phyloP scores from a whole-genome alignment of 2,797 vertebrate genomes.

The Gymnoscopelus braueri region DNA sequence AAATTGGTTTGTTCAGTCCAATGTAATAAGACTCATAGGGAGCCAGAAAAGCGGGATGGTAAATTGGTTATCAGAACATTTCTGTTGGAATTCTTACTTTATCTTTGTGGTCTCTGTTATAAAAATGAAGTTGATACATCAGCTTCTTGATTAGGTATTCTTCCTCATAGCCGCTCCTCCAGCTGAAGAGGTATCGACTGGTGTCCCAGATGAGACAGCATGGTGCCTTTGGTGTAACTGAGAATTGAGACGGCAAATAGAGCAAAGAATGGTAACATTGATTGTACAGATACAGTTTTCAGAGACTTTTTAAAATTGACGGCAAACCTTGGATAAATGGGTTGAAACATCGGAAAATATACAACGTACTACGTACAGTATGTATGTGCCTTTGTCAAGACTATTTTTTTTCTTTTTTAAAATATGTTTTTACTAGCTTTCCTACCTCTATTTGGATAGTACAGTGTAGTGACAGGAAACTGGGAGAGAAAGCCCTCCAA shows the following conservation, averaged over 20 bases:
- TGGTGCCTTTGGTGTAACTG: constrained; percentile 76
- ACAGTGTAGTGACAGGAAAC: too few relatives aligned
- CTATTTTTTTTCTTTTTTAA: too few relatives aligned
- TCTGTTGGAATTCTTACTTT: constrained; percentile 42
- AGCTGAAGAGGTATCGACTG: constrained; percentile 62
- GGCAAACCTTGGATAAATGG: not conserved
- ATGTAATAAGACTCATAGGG: too few relatives aligned
- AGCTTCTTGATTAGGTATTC: not conserved
- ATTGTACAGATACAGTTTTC: not conserved
- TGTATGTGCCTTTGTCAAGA: too few relatives aligned
- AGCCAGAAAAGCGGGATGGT: too few relatives aligned
- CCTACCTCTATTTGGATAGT: too few relatives aligned
- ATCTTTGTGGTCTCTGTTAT: constrained; percentile 26
- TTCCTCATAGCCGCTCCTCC: constrained; percentile 72
- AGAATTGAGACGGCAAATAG: not conserved
- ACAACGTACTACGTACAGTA: too few relatives aligned
- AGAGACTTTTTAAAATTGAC: not conserved
- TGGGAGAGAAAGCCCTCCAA: too few relatives aligned
- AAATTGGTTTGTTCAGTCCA: too few relatives aligned
- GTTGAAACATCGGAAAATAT: too few relatives aligned
- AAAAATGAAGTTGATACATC: constrained; percentile 64
- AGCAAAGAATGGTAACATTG: constrained; percentile 7
- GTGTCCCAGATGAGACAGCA: constrained; percentile 60
- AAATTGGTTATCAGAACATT: too few relatives aligned
- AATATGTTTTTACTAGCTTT: too few relatives aligned